Evolutionary conservation across 2,888 invertebrate species (phyloP).

Genomic region (Spodoptera picta): DNA sequence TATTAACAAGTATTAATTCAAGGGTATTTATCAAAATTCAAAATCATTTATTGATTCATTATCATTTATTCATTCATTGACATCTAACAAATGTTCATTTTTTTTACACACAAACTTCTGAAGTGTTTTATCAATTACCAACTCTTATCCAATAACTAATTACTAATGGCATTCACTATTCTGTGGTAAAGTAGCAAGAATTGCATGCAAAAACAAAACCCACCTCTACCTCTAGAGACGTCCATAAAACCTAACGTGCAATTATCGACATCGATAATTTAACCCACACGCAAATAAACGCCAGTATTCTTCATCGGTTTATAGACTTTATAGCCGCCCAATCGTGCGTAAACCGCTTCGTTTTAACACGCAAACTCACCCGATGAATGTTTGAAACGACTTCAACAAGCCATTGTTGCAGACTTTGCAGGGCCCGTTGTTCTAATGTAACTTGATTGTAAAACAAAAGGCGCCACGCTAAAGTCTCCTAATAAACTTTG

Average conservation of each 20-base stretch:
- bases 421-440: slow-evolving; percentile 68
- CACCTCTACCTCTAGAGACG: slow-evolving; percentile 54
- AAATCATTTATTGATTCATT: no score
- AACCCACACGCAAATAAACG: slow-evolving; percentile 47
- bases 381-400: slow-evolving; percentile 75
- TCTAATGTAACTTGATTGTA: slow-evolving; percentile 80
- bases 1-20: no score
- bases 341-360: slow-evolving; percentile 73
- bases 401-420: slow-evolving; percentile 71
- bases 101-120: no score
- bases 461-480: slow-evolving; percentile 72
- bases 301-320: slow-evolving; percentile 66
- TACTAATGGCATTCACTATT: slow-evolving; percentile 10
- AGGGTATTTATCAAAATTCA: no score
- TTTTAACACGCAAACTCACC: slow-evolving; percentile 67
- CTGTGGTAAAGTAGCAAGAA: slow-evolving; percentile 32
- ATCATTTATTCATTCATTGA: no score
- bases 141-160: slow-evolving; percentile 4
- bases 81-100: no score
- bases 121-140: neutral
- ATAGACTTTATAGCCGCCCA: slow-evolving; percentile 67
- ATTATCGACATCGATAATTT: slow-evolving; percentile 63
- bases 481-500: slow-evolving; percentile 72
- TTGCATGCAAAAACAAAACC: slow-evolving; percentile 59
- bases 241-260: slow-evolving; percentile 58